These are phyloP conservation scores for Araneus ventricosus DNA, from an alignment of 1,140 invertebrate species.

Conservation along the genomic window DNA sequence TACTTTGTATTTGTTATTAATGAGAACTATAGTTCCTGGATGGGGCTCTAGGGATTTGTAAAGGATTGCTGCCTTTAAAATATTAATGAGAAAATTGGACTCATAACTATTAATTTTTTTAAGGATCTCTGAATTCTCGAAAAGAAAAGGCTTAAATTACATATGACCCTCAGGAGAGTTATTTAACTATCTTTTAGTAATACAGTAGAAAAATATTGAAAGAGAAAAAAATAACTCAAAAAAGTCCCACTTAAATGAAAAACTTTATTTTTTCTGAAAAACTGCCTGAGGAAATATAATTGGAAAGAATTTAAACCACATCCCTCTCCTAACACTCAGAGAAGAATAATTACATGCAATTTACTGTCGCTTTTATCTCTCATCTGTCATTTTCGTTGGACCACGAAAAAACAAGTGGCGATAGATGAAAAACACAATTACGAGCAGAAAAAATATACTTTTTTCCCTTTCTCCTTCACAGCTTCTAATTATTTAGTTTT, in stretches of 20 bases:
- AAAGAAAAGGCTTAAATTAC: background rate
- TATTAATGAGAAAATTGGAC: background rate
- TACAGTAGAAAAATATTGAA: background rate
- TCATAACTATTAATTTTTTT: background rate
- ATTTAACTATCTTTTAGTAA: background rate
- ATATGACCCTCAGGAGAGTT: background rate
- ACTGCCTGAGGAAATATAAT: slow-evolving; percentile 12
- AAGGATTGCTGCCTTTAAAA: no score
- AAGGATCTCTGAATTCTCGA: background rate
- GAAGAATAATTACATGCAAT: slow-evolving; percentile 46
- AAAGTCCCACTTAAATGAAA: background rate
- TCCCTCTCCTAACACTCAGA: background rate
- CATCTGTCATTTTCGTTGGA: slow-evolving; percentile 38
- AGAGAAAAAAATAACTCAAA: background rate
- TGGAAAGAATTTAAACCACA: slow-evolving; percentile 1
- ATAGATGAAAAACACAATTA: slow-evolving; percentile 44
- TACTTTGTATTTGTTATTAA: no score
- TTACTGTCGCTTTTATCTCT: slow-evolving; percentile 20
- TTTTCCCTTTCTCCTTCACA: background rate
- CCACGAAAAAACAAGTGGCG: slow-evolving; percentile 5
- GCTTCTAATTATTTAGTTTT: slow-evolving; percentile 51
- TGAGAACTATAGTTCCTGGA: no score
- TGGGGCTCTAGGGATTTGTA: no score
- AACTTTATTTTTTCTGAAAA: background rate
- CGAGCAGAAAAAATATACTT: slow-evolving; percentile 20